Percentiles rank a stretch among this genome's conserved stretches.
Evolutionary conservation across 2,888 invertebrate species (phyloP).

Genomic region (Torymus texanus): DNA sequence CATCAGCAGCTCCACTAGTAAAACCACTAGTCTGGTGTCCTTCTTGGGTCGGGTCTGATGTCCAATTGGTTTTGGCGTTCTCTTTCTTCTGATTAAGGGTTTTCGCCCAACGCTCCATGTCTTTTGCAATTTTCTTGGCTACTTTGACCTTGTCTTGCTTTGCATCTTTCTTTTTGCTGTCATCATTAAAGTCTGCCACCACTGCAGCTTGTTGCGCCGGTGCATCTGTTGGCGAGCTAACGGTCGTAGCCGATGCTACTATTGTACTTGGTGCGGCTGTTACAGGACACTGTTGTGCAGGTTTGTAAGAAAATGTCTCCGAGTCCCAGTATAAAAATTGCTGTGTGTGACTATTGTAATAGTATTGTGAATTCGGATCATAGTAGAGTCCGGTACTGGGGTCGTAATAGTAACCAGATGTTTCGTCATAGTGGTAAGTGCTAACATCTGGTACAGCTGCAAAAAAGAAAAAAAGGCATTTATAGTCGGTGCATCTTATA

Average conservation of each 20-base stretch:
- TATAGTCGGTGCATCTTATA: too few relatives aligned
- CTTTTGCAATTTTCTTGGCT: constrained; percentile 97
- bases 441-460: constrained; percentile 89
- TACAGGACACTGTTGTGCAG: constrained; percentile 61
- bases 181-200: constrained; percentile 64
- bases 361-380: constrained; percentile 96
- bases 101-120: constrained; percentile 97
- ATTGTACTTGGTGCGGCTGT: constrained; percentile 70
- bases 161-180: constrained; percentile 83
- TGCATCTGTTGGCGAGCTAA: constrained; percentile 63
- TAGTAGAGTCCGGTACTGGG: constrained; percentile 95
- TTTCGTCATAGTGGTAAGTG: constrained; percentile 94
- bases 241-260: constrained; percentile 64
- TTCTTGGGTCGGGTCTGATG: constrained; percentile 62
- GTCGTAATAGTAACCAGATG: constrained; percentile 97
- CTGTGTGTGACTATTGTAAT: constrained; percentile 93
- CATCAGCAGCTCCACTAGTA: constrained; percentile 89
- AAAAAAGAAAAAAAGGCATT: constrained; percentile 57
- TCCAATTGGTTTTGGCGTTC: constrained; percentile 74
- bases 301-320: constrained; percentile 74
- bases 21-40: constrained; percentile 73
- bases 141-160: constrained; percentile 97
- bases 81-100: constrained; percentile 97
- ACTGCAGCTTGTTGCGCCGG: constrained; percentile 65
- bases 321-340: constrained; percentile 98